Evolutionary conservation across 1,140 invertebrate species (phyloP).

Genomic region (Brachionus rotundiformis): DNA sequence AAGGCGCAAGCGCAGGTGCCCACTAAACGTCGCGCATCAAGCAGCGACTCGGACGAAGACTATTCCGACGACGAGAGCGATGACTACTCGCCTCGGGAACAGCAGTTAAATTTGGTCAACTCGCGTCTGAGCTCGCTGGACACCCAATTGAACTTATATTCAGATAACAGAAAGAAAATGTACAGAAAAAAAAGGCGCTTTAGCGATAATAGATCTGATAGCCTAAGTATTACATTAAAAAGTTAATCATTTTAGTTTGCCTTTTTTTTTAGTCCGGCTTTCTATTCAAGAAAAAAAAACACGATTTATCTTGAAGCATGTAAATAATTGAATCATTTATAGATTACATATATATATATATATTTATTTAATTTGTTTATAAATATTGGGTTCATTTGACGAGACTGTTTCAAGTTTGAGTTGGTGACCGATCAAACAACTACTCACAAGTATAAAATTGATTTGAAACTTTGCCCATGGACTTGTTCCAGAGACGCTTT

Average conservation of each 20-base stretch:
- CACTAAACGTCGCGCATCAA: not conserved
- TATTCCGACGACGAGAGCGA: slow-evolving; percentile 9
- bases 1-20: not conserved
- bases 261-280: not conserved
- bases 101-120: not conserved
- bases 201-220: not conserved
- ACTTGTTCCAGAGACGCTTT: not conserved
- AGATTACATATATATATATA: not conserved
- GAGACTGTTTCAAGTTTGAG: not conserved
- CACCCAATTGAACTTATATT: not conserved
- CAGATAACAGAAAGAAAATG: not conserved
- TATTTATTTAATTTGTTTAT: slow-evolving; percentile 13
- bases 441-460: not conserved
- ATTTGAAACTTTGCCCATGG: not conserved
- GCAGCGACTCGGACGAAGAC: slow-evolving; percentile 17
- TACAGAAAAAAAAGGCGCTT: not conserved
- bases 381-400: not conserved
- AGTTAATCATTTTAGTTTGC: not conserved
- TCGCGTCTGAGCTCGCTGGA: not conserved
- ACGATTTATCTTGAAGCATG: not conserved
- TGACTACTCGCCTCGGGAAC: not conserved
- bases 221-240: slow-evolving; percentile 32
- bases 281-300: not conserved
- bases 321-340: not conserved
- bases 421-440: not conserved